A percentile compares a stretch with the other conserved stretches of the same genome.
These are phyloP conservation scores for Sylvilagus floridanus DNA, from an alignment of 2,797 vertebrate species.

Conservation along the genomic window DNA sequence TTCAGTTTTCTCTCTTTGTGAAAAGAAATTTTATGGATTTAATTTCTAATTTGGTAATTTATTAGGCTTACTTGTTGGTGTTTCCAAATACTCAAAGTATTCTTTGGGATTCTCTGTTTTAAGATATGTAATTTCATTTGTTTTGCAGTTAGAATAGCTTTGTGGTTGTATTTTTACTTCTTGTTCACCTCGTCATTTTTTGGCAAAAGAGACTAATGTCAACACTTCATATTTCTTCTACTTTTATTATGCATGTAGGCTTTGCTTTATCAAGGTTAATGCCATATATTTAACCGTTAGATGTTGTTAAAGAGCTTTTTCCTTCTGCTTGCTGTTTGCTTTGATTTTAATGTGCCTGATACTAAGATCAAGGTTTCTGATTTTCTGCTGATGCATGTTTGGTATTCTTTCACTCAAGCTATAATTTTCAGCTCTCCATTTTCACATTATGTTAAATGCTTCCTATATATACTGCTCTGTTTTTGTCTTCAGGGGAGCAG, in stretches of 20 bases:
- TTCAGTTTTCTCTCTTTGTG: conserved; percentile 15
- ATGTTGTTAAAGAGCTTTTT: not conserved
- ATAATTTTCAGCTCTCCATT: conserved; percentile 21
- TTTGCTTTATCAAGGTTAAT: not conserved
- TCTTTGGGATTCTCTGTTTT: not conserved
- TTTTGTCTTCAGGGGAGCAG: not conserved
- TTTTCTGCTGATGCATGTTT: not conserved
- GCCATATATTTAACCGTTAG: not conserved
- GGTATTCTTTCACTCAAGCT: not conserved
- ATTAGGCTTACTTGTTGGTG: not conserved
- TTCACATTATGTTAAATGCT: not conserved
- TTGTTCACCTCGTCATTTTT: not conserved
- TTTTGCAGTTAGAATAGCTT: not conserved
- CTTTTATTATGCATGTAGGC: not conserved
- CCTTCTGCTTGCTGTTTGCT: not conserved
- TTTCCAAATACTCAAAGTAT: not conserved
- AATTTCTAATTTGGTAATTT: conserved; percentile 37
- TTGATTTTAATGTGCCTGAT: not conserved
- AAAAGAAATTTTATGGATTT: conserved; percentile 31
- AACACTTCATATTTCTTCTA: not conserved
- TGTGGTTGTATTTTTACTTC: conserved; percentile 39
- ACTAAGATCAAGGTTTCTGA: not conserved
- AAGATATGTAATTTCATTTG: not conserved
- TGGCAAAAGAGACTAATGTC: not conserved
- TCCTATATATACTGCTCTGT: not conserved